Base-by-base conservation (phyloP, 1,140 invertebrate genomes). In the Patella vulgata region DNA sequence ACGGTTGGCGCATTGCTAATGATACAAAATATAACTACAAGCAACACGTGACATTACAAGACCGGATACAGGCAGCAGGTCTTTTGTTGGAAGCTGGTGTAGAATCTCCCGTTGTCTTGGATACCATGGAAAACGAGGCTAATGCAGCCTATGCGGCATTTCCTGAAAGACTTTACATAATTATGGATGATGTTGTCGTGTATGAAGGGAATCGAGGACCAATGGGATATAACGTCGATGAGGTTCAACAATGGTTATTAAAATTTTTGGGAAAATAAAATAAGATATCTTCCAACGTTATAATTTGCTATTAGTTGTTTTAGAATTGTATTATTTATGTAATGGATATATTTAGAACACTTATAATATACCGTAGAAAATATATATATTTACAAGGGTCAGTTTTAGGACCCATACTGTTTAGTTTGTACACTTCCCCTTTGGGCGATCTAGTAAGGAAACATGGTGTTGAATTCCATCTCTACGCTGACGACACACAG, bases 1-100 rank as follows among this genome's bases (percentile, higher is more conserved):
- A 77, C 33, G 70, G 68, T 23, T 77, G 75, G 75, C 36, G 27
- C 47, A 39, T 47, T 3, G 27, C 27, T 23, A 33, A 44, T 30
- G 59, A 64, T 42, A 23, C 46, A 23, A 31, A 21, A 50, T 48
- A 48, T 68, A 0, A 31, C 33, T 9, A 12, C 2, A 42, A 65
- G 68, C 39, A 44, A 33, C 14, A 64, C 46, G 14, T n/a, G n/a
- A n/a, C n/a, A n/a, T n/a, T n/a, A n/a, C n/a, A n/a, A n/a, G 56
- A 75, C 4, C 60, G 73, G 12, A 47, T 68, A 0, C 28, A 57
- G n/a, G 70, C 73, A 5, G 64, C 67, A n/a, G 8, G 23, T n/a
- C 12, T 60, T 5, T 58, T 75, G 6, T 31, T 50, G 9, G 46
- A 55, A 2, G 11, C 43, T 6, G 55, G 36, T 12, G 3, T 60